phyloP scores from a whole-genome alignment of 92 coral and sea anemone genomes.

The Diadumene lineata region DNA sequence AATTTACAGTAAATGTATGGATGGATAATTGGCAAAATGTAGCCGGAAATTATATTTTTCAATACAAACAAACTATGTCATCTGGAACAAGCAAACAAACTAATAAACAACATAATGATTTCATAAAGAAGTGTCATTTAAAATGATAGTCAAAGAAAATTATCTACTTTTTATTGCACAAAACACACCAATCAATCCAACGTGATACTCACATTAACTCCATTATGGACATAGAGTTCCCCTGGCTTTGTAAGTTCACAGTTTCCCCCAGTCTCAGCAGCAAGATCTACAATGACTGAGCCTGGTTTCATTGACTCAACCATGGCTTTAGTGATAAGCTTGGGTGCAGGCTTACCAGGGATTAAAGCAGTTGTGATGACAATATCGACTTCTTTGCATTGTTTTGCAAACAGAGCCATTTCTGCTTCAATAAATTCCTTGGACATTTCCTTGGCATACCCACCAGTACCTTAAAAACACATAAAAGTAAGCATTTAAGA shows the following conservation, averaged over 20 bases:
- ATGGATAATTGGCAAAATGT: too few relatives aligned
- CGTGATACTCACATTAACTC: constrained; percentile 78
- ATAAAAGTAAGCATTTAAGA: too few relatives aligned
- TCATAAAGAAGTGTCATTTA: too few relatives aligned
- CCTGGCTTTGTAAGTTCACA: constrained; percentile 97
- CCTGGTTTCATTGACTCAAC: constrained; percentile 98
- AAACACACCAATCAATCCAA: too few relatives aligned
- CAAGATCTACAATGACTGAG: constrained; percentile 94
- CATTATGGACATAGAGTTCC: constrained; percentile 86
- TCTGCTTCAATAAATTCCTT: constrained; percentile 83
- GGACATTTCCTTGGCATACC: constrained; percentile 94
- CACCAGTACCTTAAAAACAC: constrained; percentile 72
- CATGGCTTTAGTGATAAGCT: constrained; percentile 91
- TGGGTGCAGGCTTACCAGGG: constrained; percentile 97
- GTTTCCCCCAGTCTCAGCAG: constrained; percentile 96
- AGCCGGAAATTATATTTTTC: too few relatives aligned
- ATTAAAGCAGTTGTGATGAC: constrained; percentile 93
- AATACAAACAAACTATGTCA: too few relatives aligned
- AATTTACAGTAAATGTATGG: too few relatives aligned
- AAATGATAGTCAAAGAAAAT: too few relatives aligned
- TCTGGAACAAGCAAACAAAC: too few relatives aligned
- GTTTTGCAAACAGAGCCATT: constrained; percentile 90
- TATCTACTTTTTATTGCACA: too few relatives aligned
- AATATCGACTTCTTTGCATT: constrained; percentile 95
- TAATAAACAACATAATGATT: too few relatives aligned